These are phyloP conservation scores for Heliconius charithonia DNA, from an alignment of 2,888 invertebrate genomes.

Conservation along the genomic window DNA sequence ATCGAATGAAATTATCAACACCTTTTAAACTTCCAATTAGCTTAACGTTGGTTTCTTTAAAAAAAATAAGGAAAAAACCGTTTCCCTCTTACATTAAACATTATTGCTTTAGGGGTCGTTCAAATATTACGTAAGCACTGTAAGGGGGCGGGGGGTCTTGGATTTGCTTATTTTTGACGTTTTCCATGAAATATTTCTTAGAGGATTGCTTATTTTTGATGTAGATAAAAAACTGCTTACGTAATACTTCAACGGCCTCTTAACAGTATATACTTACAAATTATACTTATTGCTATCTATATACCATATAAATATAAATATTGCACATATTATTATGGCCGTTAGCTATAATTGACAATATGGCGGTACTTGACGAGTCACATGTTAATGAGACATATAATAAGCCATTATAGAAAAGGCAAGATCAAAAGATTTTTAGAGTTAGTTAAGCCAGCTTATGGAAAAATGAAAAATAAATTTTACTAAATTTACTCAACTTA, in stretches of 20 bases:
- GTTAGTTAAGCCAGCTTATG: neutral
- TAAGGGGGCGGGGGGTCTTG: no score
- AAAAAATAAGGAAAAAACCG: neutral
- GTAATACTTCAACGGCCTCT: no score
- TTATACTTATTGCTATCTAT: slow-evolving; percentile 21
- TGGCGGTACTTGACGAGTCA: slow-evolving; percentile 14
- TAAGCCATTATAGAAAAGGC: slow-evolving; percentile 13
- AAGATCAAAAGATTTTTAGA: neutral
- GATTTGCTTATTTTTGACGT: no score
- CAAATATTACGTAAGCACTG: no score
- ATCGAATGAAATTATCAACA: neutral
- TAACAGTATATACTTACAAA: slow-evolving; percentile 13
- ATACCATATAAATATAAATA: slow-evolving; percentile 35
- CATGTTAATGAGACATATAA: slow-evolving; percentile 13
- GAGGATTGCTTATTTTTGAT: no score
- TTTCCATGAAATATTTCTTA: no score
- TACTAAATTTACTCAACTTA: neutral
- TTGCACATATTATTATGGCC: slow-evolving; percentile 41
- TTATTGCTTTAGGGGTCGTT: no score
- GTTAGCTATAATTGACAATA: slow-evolving; percentile 43
- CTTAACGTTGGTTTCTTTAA: neutral
- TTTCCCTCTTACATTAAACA: neutral
- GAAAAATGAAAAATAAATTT: neutral
- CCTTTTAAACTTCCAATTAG: neutral
- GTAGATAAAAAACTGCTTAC: no score